Evolutionary conservation across 2,113 vertebrate genomes (phyloP).

Genomic region (Halcyon malimbica): DNA sequence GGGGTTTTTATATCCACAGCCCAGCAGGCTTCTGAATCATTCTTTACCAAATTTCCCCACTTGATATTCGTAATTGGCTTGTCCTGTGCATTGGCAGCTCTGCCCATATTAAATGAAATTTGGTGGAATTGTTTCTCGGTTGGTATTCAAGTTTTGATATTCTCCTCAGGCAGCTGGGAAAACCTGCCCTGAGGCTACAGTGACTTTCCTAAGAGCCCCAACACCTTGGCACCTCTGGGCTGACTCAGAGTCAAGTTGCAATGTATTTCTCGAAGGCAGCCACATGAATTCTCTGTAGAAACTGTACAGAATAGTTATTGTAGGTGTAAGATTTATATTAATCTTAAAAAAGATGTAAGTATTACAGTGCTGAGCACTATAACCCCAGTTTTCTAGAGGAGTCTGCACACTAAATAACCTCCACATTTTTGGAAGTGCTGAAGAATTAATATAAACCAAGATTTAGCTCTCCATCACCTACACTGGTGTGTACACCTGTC

Average conservation of each 20-base stretch:
- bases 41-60: neutral
- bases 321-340: neutral
- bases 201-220: neutral
- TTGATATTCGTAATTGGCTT: neutral
- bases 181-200: neutral
- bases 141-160: neutral
- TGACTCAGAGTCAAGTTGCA: neutral
- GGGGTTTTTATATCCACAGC: neutral
- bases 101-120: neutral
- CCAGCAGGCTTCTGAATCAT: neutral
- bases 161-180: neutral
- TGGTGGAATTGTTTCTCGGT: neutral
- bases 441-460: neutral
- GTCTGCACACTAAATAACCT: neutral
- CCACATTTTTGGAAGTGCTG: neutral
- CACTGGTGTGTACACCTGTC: neutral
- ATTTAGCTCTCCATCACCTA: neutral
- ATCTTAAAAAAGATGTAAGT: neutral
- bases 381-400: neutral
- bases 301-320: accelerated
- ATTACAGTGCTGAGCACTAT: neutral
- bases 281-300: neutral
- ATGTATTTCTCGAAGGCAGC: neutral
- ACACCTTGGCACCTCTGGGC: neutral
- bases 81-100: neutral